Percentiles rank a stretch among this genome's conserved stretches.
Evolutionary conservation across 1,140 invertebrate genomes (phyloP).

Genomic region (Scaptomyza montana): DNA sequence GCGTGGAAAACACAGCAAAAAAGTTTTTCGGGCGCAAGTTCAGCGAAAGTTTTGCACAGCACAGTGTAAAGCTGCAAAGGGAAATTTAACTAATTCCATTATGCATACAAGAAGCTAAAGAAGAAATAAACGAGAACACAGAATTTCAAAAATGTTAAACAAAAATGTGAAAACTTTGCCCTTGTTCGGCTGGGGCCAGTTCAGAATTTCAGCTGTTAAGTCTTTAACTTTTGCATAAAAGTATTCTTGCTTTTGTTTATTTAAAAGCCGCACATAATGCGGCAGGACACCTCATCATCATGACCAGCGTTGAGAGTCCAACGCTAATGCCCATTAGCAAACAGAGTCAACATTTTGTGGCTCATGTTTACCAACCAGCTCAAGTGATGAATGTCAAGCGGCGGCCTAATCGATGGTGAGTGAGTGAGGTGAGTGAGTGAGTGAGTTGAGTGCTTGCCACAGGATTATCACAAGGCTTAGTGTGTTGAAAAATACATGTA

Average conservation of each 20-base stretch:
- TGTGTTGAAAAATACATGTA: too few relatives aligned
- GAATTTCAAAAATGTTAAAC: slow-evolving; percentile 69
- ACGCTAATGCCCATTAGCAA: slow-evolving; percentile 34
- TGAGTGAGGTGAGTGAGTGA: slow-evolving; percentile 10
- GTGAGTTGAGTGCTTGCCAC: slow-evolving; percentile 5
- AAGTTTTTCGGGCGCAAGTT: slow-evolving; percentile 70
- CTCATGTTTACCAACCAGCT: slow-evolving; percentile 23
- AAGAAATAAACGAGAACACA: slow-evolving; percentile 10
- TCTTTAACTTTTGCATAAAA: slow-evolving; percentile 57
- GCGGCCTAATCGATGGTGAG: slow-evolving; percentile 2
- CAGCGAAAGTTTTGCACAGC: slow-evolving; percentile 65
- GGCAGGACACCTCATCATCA: slow-evolving; percentile 3
- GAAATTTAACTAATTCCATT: slow-evolving; percentile 77
- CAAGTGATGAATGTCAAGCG: slow-evolving; percentile 24
- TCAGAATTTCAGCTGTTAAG: slow-evolving; percentile 28
- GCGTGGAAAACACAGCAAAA: slow-evolving; percentile 44
- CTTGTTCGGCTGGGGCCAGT: slow-evolving; percentile 25
- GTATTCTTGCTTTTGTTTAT: slow-evolving; percentile 46
- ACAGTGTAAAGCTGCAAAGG: slow-evolving; percentile 51
- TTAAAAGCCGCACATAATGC: slow-evolving; percentile 52
- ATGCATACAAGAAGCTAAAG: slow-evolving; percentile 53
- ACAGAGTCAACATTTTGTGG: slow-evolving; percentile 30
- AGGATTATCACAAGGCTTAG: slow-evolving; percentile 4
- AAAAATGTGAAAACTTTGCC: slow-evolving; percentile 77
- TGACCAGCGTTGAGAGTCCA: slow-evolving; percentile 12